Base-by-base conservation (phyloP, 2,797 vertebrate genomes). In the Staurois parvus region DNA sequence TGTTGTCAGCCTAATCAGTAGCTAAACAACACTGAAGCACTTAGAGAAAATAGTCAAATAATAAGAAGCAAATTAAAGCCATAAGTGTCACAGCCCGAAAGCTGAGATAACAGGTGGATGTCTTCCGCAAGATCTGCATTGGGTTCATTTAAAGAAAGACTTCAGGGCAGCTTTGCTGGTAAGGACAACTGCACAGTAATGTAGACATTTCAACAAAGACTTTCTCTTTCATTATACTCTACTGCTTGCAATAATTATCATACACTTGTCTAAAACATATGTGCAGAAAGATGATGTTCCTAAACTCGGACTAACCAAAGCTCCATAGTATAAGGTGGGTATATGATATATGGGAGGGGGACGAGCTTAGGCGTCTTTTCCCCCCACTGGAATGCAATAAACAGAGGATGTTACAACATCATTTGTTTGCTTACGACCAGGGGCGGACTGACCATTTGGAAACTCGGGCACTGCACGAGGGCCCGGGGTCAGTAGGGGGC, bases 51-150 rank as follows among this genome's bases (percentile, higher is more conserved):
- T 42, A 42, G 40, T 66, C 64, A 56, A 56, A 21, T 29, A 69
- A 69, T 68, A 68, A 42, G n/a, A 59, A 68, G 34, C 62, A 72
- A 81, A 70, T 81, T 45, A 59, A 72, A 30, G 30, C 21, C 34
- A 29, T 59, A 81, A 80, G 69, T 30, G 68, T 62, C 72, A 69
- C 70, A 72, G 79, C 45, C 67, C 56, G 79, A 48, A 45, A 81
- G 79, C 79, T 28, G 79, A 40, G 52, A 72, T 72, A 73, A 72
- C 79, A 81, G 79, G 79, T 81, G 79, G 79, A 72, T 34, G 69
- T 81, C 79, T 81, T 81, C 68, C 68, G 79, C 79, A 81, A 81
- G 52, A 81, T 72, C 79, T 62, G 69, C 69, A 81, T 56, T 72
- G 52, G 34, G 32, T 72, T 72, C 32, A 81, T 81, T 72, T 59